Conservation (phyloP, 2,888 invertebrate genomes). For the Chydorus sphaericus region DNA sequence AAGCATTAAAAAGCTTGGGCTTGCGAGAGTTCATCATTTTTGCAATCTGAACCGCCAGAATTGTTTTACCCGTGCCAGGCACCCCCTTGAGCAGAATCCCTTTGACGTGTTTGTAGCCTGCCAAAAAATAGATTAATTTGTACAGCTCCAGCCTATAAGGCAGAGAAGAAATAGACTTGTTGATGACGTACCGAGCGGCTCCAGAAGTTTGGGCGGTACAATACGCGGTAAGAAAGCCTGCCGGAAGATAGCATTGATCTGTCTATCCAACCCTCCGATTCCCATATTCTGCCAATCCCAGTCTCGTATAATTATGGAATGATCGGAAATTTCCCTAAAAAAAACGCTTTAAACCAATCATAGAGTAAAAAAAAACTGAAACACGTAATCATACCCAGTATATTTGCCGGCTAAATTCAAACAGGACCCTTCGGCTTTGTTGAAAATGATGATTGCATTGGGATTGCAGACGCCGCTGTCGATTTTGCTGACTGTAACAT, state of each 20-base stretch:
- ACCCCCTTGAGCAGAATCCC: conserved; percentile 96
- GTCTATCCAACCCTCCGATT: conserved; percentile 92
- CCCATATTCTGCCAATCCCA: conserved; percentile 99
- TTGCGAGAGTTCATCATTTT: conserved; percentile 97
- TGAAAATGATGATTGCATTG: conserved; percentile 79
- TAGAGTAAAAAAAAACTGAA: too few species aligned
- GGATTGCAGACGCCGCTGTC: conserved; percentile 70
- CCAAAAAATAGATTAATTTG: neutral
- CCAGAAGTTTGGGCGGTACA: conserved; percentile 92
- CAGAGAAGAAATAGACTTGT: too few species aligned
- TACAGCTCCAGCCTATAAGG: neutral
- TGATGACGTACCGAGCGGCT: conserved; percentile 57
- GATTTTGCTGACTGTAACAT: conserved; percentile 54
- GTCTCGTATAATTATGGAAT: conserved; percentile 94
- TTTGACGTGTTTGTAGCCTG: conserved; percentile 92
- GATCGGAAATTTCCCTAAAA: conserved; percentile 55
- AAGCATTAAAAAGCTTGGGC: conserved; percentile 98
- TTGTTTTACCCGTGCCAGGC: conserved; percentile 91
- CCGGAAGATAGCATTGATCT: conserved; percentile 96
- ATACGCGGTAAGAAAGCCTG: conserved; percentile 96
- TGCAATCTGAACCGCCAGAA: conserved; percentile 98
- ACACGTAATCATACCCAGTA: conserved; percentile 54
- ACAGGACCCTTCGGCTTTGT: conserved; percentile 80
- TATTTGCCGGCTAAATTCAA: conserved; percentile 81
- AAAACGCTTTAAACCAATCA: too few species aligned